Percentiles rank a stretch among this genome's conserved stretches.
Evolutionary conservation across 2,113 vertebrate genomes (phyloP).

Genomic region (Neoarius graeffei): DNA sequence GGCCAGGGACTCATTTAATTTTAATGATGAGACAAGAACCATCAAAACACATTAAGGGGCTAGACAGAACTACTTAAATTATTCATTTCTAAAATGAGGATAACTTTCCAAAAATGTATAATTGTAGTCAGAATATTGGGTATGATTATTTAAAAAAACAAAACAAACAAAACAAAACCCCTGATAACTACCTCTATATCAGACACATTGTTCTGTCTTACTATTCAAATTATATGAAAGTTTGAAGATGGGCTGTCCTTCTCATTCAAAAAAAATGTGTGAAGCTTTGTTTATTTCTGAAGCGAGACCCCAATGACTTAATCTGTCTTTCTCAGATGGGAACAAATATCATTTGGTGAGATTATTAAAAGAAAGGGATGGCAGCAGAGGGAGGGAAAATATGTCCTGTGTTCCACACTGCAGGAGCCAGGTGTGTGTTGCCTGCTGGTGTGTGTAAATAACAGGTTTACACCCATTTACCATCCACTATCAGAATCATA

Average conservation of each 20-base stretch:
- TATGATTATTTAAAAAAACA: neutral
- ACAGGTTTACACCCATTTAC: neutral
- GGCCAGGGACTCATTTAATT: neutral
- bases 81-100: neutral
- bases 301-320: neutral
- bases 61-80: too few species aligned
- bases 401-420: neutral
- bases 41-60: neutral
- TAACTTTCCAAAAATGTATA: neutral
- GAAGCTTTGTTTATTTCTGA: neutral
- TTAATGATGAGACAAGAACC: neutral
- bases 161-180: too few species aligned
- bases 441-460: constrained; percentile 28
- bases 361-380: neutral
- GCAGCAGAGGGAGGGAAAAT: neutral
- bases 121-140: neutral
- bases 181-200: neutral
- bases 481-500: neutral
- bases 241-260: neutral
- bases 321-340: neutral
- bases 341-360: neutral
- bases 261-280: neutral
- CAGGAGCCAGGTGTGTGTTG: neutral
- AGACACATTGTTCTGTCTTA: neutral
- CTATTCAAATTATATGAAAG: neutral